Evolutionary conservation across 2,797 vertebrate species (phyloP), one percentile per base, ranked within the genome.

Genomic region (Bucorvus abyssinicus): DNA sequence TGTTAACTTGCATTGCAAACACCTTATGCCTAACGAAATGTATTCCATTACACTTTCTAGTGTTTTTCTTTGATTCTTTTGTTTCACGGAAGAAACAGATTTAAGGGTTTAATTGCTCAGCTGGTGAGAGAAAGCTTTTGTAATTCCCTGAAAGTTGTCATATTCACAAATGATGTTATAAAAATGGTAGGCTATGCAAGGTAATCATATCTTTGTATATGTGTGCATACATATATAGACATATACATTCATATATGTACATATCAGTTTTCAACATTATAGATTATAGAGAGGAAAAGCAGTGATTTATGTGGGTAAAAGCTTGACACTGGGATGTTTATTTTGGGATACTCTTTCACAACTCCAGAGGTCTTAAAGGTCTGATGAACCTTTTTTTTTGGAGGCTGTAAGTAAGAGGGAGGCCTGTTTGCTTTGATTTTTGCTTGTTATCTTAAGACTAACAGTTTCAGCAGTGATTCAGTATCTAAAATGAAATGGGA

Each of bases 311-410:
- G 12, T 61, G 45, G 29, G 3, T 45, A 52, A 36, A 27, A 44
- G 24, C 4, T 2, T 45, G 29, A 45, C 22, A 42, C 30, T 0
- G 0, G 5, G 9, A 34, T 63, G 20, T n/a, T 69, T 63, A 29
- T 27, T 57, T 22, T 65, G 30, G 34, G 16, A 29, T 59, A 49
- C 16, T 61, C 40, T 13, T 87, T 77, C 45, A 32, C 8, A 59
- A 5, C 20, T 77, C 32, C 44, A 40, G 21, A 69, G 9, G 7
- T 10, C 22, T 42, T 81, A 77, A 61, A 29, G 10, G 6, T 69
- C 22, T 59, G 16, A 45, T 47, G 26, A 74, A 5, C 8, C 13
- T 44, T 75, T 64, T 67, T 55, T 22, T 34, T 47, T 47, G 44
- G 18, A 4, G 27, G 38, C 12, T 10, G 12, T 40, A 84, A 47